A percentile compares a stretch with the other conserved stretches of the same genome.
These are phyloP conservation scores for Brachystomella parvula DNA, from an alignment of 1,140 invertebrate species.

Conservation along the genomic window DNA sequence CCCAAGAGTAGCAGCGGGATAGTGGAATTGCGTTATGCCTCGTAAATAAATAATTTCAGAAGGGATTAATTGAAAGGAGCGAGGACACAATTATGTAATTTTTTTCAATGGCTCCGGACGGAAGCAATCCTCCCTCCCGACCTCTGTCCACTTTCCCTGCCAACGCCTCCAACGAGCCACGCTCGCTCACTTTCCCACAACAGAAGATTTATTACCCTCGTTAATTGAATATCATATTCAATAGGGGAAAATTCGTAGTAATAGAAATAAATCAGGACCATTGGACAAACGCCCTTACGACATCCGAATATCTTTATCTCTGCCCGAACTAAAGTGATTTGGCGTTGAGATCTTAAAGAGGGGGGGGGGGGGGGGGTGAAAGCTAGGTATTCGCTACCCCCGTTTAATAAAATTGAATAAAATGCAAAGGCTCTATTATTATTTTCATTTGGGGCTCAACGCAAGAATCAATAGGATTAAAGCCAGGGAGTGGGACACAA, in stretches of 20 bases:
- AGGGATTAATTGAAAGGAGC: too few species aligned
- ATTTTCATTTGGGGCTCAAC: neutral
- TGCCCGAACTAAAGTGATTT: conserved; percentile 11
- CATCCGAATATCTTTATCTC: neutral
- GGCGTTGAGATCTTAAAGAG: neutral
- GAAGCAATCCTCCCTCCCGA: neutral
- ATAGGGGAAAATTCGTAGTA: conserved; percentile 25
- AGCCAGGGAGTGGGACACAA: neutral
- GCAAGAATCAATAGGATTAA: neutral
- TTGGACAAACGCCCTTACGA: neutral
- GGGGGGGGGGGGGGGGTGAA: neutral
- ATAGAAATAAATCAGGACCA: conserved; percentile 37
- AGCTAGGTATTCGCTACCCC: neutral
- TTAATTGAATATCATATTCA: conserved; percentile 39
- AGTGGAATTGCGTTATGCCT: neutral
- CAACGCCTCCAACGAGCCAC: neutral
- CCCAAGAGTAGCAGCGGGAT: neutral
- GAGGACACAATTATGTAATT: neutral
- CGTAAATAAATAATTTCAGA: neutral
- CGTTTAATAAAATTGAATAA: neutral
- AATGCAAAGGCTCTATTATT: neutral
- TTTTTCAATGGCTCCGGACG: neutral
- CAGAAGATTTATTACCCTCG: conserved; percentile 35
- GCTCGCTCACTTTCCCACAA: neutral
- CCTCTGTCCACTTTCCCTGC: neutral